Conservation (phyloP, 2,113 vertebrate genomes). For the Dromas ardeola region DNA sequence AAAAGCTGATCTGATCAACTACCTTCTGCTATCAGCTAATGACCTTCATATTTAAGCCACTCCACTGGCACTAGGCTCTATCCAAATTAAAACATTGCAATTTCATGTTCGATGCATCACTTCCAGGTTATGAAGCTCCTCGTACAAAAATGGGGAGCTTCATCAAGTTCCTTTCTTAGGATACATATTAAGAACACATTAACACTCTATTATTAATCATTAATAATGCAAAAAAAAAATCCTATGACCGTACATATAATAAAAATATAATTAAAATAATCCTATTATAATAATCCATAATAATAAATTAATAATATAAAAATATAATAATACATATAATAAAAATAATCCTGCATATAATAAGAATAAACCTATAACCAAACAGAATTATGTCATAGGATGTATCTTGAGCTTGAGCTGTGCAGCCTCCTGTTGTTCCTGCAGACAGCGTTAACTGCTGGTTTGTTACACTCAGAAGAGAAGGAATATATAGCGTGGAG, state of each 20-base stretch:
- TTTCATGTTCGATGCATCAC: not conserved
- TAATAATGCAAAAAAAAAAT: not conserved
- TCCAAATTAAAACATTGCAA: not conserved
- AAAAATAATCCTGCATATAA: not conserved
- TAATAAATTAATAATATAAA: not conserved
- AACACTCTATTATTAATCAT: not conserved
- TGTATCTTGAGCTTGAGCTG: not conserved
- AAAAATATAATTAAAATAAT: not conserved
- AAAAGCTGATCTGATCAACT: not conserved
- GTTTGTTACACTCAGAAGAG: not conserved
- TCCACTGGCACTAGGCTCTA: not conserved
- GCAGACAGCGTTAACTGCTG: not conserved
- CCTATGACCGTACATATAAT: not conserved
- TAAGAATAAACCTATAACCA: not conserved
- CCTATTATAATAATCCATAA: not conserved
- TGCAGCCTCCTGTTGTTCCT: not conserved
- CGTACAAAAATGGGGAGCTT: not conserved
- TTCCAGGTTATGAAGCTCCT: not conserved
- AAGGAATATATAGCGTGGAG: not conserved
- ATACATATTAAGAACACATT: not conserved
- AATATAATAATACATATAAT: not conserved
- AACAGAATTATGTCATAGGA: not conserved
- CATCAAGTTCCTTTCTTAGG: not conserved
- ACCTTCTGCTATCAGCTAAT: not conserved
- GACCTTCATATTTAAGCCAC: not conserved